Evolutionary conservation across 2,888 invertebrate species (phyloP).

Genomic region (Cheilosia vernalis): DNA sequence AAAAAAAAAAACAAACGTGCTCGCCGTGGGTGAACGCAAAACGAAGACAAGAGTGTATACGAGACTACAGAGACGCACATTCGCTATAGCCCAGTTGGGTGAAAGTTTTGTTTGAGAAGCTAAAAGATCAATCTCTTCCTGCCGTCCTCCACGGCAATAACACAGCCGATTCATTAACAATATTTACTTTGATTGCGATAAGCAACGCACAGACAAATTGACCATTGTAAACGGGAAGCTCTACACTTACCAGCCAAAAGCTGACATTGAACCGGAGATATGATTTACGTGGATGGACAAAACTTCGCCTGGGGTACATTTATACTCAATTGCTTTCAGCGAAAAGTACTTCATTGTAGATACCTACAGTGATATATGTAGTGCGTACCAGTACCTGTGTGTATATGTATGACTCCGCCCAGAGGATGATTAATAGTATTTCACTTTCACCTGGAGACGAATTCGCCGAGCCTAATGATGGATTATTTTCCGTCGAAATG

Average conservation of each 20-base stretch:
- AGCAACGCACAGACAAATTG: slow-evolving; percentile 3
- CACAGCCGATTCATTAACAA: slow-evolving; percentile 12
- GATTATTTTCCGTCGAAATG: slow-evolving; percentile 42
- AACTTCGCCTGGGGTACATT: background rate
- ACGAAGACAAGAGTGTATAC: slow-evolving; percentile 9
- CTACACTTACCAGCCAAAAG: slow-evolving; percentile 23
- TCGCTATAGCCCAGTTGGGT: slow-evolving; percentile 26
- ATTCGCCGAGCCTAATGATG: slow-evolving; percentile 35
- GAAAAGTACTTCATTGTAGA: slow-evolving; percentile 9
- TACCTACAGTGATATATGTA: background rate
- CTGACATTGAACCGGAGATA: slow-evolving; percentile 53
- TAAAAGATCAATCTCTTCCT: slow-evolving; percentile 18
- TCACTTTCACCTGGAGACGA: slow-evolving; percentile 62
- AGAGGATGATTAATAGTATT: slow-evolving; percentile 64
- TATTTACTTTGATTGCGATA: slow-evolving; percentile 23
- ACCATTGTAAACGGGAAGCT: slow-evolving; percentile 21
- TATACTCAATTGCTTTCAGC: background rate
- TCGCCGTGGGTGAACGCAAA: background rate
- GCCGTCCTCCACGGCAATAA: background rate
- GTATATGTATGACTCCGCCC: background rate
- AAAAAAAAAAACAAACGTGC: background rate
- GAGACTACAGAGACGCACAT: slow-evolving; percentile 26
- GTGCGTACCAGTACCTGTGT: background rate
- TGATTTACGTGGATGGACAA: slow-evolving; percentile 30
- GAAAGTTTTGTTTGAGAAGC: slow-evolving; percentile 66